Evolutionary conservation across 2,113 vertebrate genomes (phyloP).

Genomic region (Desmodus rotundus): DNA sequence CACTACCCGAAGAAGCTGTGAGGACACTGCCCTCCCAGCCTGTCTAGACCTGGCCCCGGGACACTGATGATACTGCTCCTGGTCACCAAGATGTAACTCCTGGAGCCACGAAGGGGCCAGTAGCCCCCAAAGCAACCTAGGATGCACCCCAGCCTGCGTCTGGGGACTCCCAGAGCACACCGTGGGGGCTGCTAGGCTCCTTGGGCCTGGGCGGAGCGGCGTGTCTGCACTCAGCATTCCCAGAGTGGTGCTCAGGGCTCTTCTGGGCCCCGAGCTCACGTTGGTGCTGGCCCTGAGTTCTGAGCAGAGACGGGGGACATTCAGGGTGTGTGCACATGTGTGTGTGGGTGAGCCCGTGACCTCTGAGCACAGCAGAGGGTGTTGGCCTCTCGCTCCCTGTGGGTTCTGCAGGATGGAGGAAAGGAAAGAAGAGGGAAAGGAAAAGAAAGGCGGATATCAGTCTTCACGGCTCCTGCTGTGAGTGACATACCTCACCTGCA

Average conservation of each 20-base stretch:
- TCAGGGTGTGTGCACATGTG: accelerated
- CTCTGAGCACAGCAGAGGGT: background rate
- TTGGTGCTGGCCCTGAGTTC: slow-evolving; percentile 35
- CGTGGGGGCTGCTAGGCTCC: background rate
- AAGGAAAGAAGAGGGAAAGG: background rate
- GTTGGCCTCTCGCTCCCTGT: background rate
- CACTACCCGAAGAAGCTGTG: background rate
- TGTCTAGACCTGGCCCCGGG: background rate
- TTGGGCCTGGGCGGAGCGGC: accelerated
- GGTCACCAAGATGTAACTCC: background rate
- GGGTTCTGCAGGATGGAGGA: background rate
- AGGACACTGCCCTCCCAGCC: background rate
- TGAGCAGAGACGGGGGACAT: background rate
- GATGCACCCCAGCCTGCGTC: background rate
- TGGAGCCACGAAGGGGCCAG: background rate
- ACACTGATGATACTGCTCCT: background rate
- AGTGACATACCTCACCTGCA: background rate
- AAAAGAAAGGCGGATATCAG: background rate
- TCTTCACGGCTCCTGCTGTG: background rate
- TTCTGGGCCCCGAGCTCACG: background rate
- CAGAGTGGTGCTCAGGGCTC: background rate
- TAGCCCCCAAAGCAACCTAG: background rate
- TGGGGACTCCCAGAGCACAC: background rate
- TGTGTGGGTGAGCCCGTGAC: background rate
- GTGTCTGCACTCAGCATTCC: background rate